A percentile compares a stretch with the other conserved stretches of the same genome.
These are phyloP conservation scores for Drosophila kohkoa DNA, from an alignment of 1,140 invertebrate genomes.

Conservation along the genomic window DNA sequence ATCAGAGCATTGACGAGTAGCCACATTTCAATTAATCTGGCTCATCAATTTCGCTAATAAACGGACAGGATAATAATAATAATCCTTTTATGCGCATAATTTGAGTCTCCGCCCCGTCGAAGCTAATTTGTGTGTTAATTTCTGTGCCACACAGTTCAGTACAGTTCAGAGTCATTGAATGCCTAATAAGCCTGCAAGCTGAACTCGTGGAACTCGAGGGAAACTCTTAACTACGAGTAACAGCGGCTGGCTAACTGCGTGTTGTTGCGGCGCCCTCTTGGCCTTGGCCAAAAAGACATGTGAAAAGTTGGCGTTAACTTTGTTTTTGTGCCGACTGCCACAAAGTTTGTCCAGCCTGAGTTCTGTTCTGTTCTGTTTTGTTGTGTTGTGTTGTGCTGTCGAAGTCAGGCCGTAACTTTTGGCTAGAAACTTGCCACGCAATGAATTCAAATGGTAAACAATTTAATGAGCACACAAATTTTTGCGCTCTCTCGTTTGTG, in stretches of 20 bases:
- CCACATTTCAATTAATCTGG: conserved; percentile 66
- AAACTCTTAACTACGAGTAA: conserved; percentile 10
- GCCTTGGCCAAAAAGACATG: conserved; percentile 37
- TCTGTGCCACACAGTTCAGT: conserved; percentile 15
- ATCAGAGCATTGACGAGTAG: conserved; percentile 23
- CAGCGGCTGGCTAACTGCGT: conserved; percentile 1
- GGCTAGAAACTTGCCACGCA: conserved; percentile 7
- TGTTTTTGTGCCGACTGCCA: conserved; percentile 45
- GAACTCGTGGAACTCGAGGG: not conserved
- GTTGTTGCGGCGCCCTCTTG: conserved; percentile 13
- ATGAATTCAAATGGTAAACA: conserved; percentile 47
- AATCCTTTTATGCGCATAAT: conserved; percentile 65
- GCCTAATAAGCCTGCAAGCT: conserved; percentile 31
- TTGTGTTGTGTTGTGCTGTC: conserved; percentile 7
- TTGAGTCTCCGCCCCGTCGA: conserved; percentile 28
- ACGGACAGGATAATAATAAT: conserved; percentile 61
- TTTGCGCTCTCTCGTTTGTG: conserved; percentile 25
- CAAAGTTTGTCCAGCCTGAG: conserved; percentile 40
- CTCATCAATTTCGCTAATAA: conserved; percentile 66
- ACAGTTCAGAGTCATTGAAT: conserved; percentile 38
- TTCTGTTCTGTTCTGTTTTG: too few species aligned
- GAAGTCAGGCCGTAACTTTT: conserved; percentile 28
- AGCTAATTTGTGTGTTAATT: conserved; percentile 71
- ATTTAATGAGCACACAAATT: conserved; percentile 66
- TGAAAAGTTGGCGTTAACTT: conserved; percentile 59